Conservation (phyloP, 2,888 invertebrate species). For the Miltochrista miniata region DNA sequence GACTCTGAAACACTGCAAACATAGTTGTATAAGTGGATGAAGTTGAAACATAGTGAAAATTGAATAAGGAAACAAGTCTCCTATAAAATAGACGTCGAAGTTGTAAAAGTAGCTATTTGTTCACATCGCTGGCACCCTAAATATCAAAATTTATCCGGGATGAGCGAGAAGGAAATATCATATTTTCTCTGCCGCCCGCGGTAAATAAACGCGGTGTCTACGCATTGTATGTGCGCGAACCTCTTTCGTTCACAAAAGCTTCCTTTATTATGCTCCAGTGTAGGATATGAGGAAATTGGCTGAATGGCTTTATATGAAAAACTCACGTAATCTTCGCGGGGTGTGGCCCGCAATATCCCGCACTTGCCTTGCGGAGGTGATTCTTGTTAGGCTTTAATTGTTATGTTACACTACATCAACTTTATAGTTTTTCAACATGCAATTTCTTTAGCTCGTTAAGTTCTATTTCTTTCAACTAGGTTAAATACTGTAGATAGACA, state of each 20-base stretch:
- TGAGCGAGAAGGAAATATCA: conserved; percentile 61
- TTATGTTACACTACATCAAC: conserved; percentile 49
- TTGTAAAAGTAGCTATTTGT: conserved; percentile 62
- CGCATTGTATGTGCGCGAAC: conserved; percentile 76
- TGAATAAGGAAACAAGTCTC: conserved; percentile 53
- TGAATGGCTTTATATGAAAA: conserved; percentile 82
- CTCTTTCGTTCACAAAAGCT: conserved; percentile 78
- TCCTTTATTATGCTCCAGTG: conserved; percentile 79
- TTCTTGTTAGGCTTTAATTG: conserved; percentile 58
- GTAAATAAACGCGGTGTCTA: conserved; percentile 59
- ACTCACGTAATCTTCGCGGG: conserved; percentile 76
- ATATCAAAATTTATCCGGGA: conserved; percentile 65
- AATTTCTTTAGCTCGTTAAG: too few relatives aligned
- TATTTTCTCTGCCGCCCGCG: conserved; percentile 59
- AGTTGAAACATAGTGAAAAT: conserved; percentile 45
- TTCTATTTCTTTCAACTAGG: too few relatives aligned
- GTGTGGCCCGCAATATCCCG: conserved; percentile 73
- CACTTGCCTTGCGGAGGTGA: conserved; percentile 60
- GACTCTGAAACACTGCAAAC: too few relatives aligned
- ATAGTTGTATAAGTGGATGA: conserved; percentile 29
- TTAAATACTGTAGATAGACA: too few relatives aligned
- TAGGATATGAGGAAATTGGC: conserved; percentile 82
- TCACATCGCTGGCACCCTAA: conserved; percentile 59
- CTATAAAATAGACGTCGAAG: conserved; percentile 49
- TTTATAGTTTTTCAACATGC: not conserved